Evolutionary conservation across 2,888 invertebrate species (phyloP), one percentile per base, ranked within the genome.

Genomic region (Athalia circularis): DNA sequence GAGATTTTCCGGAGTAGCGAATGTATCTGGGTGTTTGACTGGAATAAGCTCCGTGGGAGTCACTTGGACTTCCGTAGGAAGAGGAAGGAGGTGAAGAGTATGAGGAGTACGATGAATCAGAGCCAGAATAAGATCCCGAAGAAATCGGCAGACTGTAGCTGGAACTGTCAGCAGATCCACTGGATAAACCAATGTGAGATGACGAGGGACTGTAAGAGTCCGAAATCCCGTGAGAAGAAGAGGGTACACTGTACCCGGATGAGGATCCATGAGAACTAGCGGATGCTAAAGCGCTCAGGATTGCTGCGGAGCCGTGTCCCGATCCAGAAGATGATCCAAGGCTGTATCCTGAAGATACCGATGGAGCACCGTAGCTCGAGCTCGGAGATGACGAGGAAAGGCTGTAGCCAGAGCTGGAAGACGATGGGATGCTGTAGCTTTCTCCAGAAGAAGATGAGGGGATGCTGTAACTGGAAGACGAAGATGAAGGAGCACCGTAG

Each of bases 41-140:
- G 9, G 89, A 86, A 72, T 88, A 87, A 11, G 89, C 83, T 5
- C 83, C 86, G 4, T 85, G 86, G 0, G 84, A 82, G 52, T 89
- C 88, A 3, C 81, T 61, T 0, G 84, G 80, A 2, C 81, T 65
- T 0, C 82, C 81, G 79, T 87, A 87, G 0, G 86, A 85, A 54
- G 79, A 80, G 4, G 85, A 84, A 0, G 86, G 83, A 11, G 83
- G 82, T 0, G 86, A 82, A 45, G 88, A 85, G 8, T 70, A 79
- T 43, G 83, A 78, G 5, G 83, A 80, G 8, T 85, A 84, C 13
- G 72, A 75, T 6, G 75, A 75, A 4, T 84, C 81, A 1, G 84
- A 81, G 6, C 82, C 81, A 1, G 80, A 80, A 70, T 84, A 81
- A 43, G 77, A 82, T 0, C 80, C 61, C 5, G 83, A 80, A 5